Evolutionary conservation across 2,888 invertebrate genomes (phyloP).

Genomic region (Pardosa pseudoannulata): DNA sequence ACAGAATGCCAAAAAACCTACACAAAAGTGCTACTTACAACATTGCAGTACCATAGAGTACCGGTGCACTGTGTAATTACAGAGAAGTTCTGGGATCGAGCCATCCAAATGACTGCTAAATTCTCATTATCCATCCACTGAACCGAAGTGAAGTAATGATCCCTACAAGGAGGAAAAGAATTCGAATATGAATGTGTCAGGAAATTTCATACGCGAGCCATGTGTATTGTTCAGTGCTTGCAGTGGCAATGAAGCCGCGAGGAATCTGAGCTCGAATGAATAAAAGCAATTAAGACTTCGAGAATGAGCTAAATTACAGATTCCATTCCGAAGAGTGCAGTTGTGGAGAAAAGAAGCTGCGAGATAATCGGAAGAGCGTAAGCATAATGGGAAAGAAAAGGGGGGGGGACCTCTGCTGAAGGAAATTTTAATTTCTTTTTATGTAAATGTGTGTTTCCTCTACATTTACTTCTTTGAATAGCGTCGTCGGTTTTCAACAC

Average conservation of each 20-base stretch:
- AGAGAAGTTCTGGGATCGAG: slow-evolving; percentile 73
- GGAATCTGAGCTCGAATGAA: background rate
- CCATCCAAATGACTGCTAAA: slow-evolving; percentile 83
- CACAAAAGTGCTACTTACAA: slow-evolving; percentile 73
- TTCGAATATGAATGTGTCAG: background rate
- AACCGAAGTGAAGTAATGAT: slow-evolving; percentile 93
- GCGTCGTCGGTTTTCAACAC: too few relatives aligned
- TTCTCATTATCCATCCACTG: slow-evolving; percentile 92
- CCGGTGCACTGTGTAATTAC: slow-evolving; percentile 72
- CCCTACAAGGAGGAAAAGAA: slow-evolving; percentile 80
- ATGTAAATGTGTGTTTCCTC: too few relatives aligned
- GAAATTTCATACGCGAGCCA: background rate
- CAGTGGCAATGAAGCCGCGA: background rate
- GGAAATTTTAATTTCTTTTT: too few relatives aligned
- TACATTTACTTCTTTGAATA: too few relatives aligned
- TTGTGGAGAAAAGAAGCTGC: background rate
- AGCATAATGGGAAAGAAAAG: too few relatives aligned
- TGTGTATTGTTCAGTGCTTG: background rate
- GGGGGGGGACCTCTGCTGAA: too few relatives aligned
- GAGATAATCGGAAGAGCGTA: too few relatives aligned
- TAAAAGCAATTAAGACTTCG: background rate
- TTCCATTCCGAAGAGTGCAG: background rate
- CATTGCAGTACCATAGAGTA: slow-evolving; percentile 71
- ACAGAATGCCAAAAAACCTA: too few relatives aligned
- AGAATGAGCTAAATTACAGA: background rate